Evolutionary conservation across 1,140 invertebrate genomes (phyloP).

Genomic region (Calliphora vicina): DNA sequence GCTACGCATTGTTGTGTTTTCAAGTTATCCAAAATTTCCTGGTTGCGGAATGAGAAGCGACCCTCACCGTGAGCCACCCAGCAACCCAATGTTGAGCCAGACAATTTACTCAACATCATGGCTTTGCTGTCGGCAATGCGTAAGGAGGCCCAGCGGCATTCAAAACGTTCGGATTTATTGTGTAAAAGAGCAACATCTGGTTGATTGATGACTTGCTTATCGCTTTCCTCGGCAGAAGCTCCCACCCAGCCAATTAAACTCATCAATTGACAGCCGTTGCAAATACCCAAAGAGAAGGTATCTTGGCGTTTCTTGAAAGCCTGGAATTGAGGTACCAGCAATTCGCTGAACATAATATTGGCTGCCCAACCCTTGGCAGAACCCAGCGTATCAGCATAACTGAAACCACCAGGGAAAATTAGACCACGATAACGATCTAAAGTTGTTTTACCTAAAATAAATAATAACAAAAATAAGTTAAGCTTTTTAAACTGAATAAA

Average conservation of each 20-base stretch:
- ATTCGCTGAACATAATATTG: conserved; percentile 79
- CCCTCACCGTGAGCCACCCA: conserved; percentile 99
- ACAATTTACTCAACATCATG: conserved; percentile 91
- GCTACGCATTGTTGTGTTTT: conserved; percentile 73
- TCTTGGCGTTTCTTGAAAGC: conserved; percentile 76
- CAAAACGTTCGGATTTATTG: conserved; percentile 88
- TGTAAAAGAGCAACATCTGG: conserved; percentile 80
- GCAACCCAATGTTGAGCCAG: conserved; percentile 83
- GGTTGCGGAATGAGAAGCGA: conserved; percentile 70
- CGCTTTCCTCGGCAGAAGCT: conserved; percentile 43
- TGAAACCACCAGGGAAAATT: conserved; percentile 97
- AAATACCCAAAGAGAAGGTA: conserved; percentile 96
- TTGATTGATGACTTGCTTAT: conserved; percentile 52
- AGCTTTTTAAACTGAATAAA: background rate
- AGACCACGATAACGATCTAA: conserved; percentile 87
- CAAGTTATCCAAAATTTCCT: conserved; percentile 68
- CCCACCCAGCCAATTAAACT: conserved; percentile 84
- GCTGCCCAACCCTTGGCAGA: conserved; percentile 98
- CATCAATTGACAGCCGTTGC: conserved; percentile 98
- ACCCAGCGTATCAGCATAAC: conserved; percentile 96
- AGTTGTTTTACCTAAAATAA: conserved; percentile 64
- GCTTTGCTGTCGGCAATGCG: conserved; percentile 73
- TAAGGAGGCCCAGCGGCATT: conserved; percentile 90
- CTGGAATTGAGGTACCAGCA: conserved; percentile 74
- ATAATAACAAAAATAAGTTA: background rate